phyloP scores from a whole-genome alignment of 2,113 vertebrate species.

The Callipepla squamata region DNA sequence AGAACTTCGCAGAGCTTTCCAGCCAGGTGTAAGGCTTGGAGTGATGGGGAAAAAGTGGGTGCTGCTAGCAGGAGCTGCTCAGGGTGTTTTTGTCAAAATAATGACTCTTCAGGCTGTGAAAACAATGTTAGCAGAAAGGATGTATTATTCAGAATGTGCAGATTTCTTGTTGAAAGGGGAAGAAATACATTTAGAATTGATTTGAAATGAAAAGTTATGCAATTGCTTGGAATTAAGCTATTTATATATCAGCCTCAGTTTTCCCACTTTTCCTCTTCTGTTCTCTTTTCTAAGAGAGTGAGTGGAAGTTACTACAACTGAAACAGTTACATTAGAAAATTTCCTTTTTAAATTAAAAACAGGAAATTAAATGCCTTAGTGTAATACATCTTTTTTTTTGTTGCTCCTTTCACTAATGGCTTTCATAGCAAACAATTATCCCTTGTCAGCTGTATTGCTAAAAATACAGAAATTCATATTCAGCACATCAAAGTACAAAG shows the following conservation, averaged over 20 bases:
- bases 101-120: slow-evolving; percentile 42
- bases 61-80: slow-evolving; percentile 26
- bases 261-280: slow-evolving; percentile 18
- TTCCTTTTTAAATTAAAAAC: slow-evolving; percentile 1
- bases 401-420: not conserved
- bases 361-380: not conserved
- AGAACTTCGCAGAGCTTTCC: not conserved
- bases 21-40: not conserved
- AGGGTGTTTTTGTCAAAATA: slow-evolving; percentile 57
- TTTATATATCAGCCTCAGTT: slow-evolving; percentile 45
- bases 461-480: not conserved
- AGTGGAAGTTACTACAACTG: slow-evolving; percentile 2
- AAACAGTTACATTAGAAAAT: slow-evolving; percentile 14
- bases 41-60: not conserved
- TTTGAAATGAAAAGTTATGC: slow-evolving; percentile 62
- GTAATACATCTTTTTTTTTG: not conserved
- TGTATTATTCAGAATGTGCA: slow-evolving; percentile 45
- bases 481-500: not conserved
- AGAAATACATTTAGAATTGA: slow-evolving; percentile 59
- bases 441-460: not conserved
- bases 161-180: slow-evolving; percentile 13
- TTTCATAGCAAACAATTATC: not conserved
- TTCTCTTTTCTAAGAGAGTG: not conserved
- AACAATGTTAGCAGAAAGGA: slow-evolving; percentile 52
- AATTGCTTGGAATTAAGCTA: slow-evolving; percentile 49